These are phyloP conservation scores for Lophotriccus pileatus DNA, from an alignment of 2,797 vertebrate genomes.

Conservation along the genomic window DNA sequence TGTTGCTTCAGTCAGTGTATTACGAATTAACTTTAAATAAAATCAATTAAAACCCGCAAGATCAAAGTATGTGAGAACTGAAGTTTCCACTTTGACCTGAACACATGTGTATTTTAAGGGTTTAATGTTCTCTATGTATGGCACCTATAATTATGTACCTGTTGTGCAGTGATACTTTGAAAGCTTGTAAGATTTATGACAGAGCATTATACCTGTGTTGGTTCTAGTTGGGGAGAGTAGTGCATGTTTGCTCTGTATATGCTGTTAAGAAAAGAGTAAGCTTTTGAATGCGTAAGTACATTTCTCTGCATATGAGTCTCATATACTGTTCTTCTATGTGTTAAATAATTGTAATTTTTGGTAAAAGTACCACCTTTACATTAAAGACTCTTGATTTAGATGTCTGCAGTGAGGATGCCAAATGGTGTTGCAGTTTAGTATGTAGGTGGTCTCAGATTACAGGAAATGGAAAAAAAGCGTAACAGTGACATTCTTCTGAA, in stretches of 20 bases:
- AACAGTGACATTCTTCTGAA: constrained; percentile 56
- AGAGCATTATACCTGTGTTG: neutral
- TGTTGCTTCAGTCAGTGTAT: neutral
- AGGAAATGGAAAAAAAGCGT: constrained; percentile 24
- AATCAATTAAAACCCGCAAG: neutral
- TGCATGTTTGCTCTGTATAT: neutral
- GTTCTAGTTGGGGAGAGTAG: neutral
- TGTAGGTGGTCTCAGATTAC: constrained; percentile 57
- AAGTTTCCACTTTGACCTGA: neutral
- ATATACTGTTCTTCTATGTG: neutral
- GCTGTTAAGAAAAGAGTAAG: neutral
- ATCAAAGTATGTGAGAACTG: neutral
- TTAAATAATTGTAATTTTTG: neutral
- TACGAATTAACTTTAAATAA: neutral
- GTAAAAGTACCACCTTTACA: neutral
- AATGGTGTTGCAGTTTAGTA: constrained; percentile 34
- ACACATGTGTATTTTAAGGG: neutral
- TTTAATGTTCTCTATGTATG: neutral
- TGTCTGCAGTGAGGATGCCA: neutral
- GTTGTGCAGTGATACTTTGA: neutral
- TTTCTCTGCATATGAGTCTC: neutral
- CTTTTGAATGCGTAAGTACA: neutral
- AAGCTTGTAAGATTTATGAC: neutral
- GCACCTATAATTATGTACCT: neutral
- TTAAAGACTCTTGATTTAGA: neutral